Evolutionary conservation across 37 sponge, comb jelly and placozoan species (phyloP).

Genomic region (Hexactinellida sp.): DNA sequence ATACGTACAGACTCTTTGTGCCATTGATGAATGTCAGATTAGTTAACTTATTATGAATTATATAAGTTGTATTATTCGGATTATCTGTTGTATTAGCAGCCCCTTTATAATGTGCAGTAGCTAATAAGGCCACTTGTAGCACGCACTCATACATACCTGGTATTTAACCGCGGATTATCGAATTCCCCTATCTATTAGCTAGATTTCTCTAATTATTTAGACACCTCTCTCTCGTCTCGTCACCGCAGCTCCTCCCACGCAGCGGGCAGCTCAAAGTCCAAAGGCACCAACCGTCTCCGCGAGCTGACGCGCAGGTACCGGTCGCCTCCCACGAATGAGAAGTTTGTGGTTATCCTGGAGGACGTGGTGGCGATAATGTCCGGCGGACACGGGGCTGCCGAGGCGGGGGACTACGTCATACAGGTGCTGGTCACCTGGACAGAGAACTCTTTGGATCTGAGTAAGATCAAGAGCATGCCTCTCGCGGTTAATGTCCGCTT

Average conservation of each 20-base stretch:
- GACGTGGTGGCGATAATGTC: neutral
- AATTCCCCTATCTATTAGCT: too few species aligned
- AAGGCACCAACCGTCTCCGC: slow-evolving; percentile 4
- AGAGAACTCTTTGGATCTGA: neutral
- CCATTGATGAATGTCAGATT: too few species aligned
- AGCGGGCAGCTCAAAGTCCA: neutral
- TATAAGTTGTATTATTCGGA: too few species aligned
- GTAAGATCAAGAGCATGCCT: neutral
- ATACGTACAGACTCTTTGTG: too few species aligned
- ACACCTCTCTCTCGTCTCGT: neutral
- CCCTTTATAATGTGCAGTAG: too few species aligned
- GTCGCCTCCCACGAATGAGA: slow-evolving; percentile 2
- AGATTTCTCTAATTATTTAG: too few species aligned
- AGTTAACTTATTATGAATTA: too few species aligned
- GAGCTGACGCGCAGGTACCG: slow-evolving; percentile 2
- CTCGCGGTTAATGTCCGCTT: slow-evolving; percentile 5
- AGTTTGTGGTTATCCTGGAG: slow-evolving; percentile 6
- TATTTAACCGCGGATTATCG: too few species aligned
- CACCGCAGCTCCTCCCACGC: slow-evolving; percentile 4
- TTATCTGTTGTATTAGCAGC: too few species aligned
- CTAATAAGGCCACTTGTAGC: too few species aligned
- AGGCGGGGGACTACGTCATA: neutral
- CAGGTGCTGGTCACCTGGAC: slow-evolving; percentile 11
- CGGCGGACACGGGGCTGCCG: neutral
- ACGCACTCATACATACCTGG: too few species aligned